phyloP scores from a whole-genome alignment of 2,113 vertebrate genomes.

The Thunnus thynnus region DNA sequence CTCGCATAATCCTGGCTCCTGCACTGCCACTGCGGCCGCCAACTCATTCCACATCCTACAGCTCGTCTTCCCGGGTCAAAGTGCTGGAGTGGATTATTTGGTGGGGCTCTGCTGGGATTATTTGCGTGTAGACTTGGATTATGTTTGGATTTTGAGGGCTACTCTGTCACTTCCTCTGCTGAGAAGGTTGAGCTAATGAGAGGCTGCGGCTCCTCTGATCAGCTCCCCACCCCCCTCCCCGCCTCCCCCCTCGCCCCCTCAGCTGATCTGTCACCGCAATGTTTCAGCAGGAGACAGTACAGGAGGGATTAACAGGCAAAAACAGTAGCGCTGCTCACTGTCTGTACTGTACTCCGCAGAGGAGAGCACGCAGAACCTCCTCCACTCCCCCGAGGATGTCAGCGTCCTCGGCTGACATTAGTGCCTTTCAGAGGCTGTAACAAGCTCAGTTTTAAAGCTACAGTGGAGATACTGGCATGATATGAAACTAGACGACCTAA shows the following conservation, averaged over 20 bases:
- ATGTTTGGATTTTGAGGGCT: slow-evolving; percentile 73
- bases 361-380: slow-evolving; percentile 9
- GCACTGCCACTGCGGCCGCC: slow-evolving; percentile 54
- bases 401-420: too few relatives aligned
- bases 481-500: too few relatives aligned
- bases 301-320: slow-evolving; percentile 46
- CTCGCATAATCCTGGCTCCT: slow-evolving; percentile 65
- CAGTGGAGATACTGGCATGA: too few relatives aligned
- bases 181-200: slow-evolving; percentile 79
- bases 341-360: slow-evolving; percentile 48
- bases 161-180: slow-evolving; percentile 69
- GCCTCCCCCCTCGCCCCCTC: background rate
- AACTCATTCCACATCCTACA: slow-evolving; percentile 51
- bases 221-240: too few relatives aligned
- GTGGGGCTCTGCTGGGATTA: slow-evolving; percentile 75
- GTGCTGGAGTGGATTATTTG: slow-evolving; percentile 71
- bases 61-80: slow-evolving; percentile 62
- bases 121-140: slow-evolving; percentile 73
- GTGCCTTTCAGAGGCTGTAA: too few relatives aligned
- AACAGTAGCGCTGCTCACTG: slow-evolving; percentile 17
- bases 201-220: slow-evolving; percentile 57
- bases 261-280: slow-evolving; percentile 61
- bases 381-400: too few relatives aligned
- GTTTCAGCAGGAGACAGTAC: slow-evolving; percentile 42
- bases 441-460: too few relatives aligned